Evolutionary conservation across 2,113 vertebrate species (phyloP).

Genomic region (Numenius arquata): DNA sequence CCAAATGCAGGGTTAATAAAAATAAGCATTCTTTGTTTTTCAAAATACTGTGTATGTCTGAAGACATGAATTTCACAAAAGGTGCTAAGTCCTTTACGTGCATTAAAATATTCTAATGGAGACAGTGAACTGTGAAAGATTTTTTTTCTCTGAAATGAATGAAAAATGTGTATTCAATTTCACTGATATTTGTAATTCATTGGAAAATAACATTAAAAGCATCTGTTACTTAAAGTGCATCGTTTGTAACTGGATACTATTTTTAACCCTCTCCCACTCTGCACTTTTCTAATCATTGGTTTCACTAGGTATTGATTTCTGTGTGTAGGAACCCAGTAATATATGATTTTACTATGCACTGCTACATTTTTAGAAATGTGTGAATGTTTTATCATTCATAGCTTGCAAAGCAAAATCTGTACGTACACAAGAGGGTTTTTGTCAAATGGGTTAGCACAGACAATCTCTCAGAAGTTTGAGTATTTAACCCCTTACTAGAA

Average conservation of each 20-base stretch:
- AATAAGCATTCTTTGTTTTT: background rate
- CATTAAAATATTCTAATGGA: background rate
- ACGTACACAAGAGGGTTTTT: background rate
- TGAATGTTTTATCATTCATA: background rate
- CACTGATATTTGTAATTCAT: background rate
- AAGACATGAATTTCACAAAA: background rate
- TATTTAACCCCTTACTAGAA: background rate
- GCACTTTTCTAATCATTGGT: background rate
- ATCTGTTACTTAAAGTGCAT: constrained; percentile 17
- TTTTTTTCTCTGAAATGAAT: background rate
- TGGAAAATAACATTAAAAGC: background rate
- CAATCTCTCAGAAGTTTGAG: background rate
- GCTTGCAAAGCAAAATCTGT: background rate
- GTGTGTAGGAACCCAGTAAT: background rate
- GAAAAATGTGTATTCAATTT: background rate
- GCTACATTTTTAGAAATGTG: background rate
- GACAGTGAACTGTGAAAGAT: background rate
- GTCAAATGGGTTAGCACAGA: background rate
- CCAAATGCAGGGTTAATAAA: background rate
- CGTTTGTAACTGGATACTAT: background rate
- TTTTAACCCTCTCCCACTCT: background rate
- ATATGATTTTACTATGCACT: background rate
- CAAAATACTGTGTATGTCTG: background rate
- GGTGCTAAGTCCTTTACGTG: background rate
- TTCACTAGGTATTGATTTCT: constrained; percentile 25